Evolutionary conservation across 92 coral and sea anemone genomes (phyloP), one percentile per base, ranked within the genome.

Genomic region (Epizoanthus ramosus): DNA sequence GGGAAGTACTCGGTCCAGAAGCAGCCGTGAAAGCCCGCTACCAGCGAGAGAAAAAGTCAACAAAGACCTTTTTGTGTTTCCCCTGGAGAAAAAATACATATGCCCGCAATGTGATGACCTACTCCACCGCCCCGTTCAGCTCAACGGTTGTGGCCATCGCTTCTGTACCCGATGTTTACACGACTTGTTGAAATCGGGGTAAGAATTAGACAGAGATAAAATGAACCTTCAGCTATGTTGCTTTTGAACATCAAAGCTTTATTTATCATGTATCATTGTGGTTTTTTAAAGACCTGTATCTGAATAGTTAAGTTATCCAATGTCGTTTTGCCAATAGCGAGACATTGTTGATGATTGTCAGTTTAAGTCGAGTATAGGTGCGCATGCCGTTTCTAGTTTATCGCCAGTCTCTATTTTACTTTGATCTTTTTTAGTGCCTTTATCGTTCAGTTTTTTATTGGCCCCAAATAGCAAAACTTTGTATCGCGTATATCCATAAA

Each of bases 61-160:
- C 37, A 80, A 66, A 70, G 83, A 81, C 9, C 73, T 73, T 14
- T 94, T 94, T 35, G 92, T 97, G 28, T 97, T 74, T 77, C 99
- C 99, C n/a, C 80, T 90, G 43, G 94, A 92, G 74, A 90, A 89
- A 81, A 97, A 94, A 59, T 93, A 92, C 70, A 88, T 83, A 31
- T 96, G 98, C 77, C 93, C 94, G 3, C 86, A 90, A 68, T 96
- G 98, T 79, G 92, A 89, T 9, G 95, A 87, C 41, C 80, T 93
- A 8, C 87, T 96, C 18, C 92, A 97, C 7, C 92, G 94, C 56
- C 98, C 98, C 0, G 94, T 93, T 1, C 87, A 89, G 60, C 85
- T 93, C 15, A 86, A 79, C 24, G 91, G 90, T 16, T 96, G 98
- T 41, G 98, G 96, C 0, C 98, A 96, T 85, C 92, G 95, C 0